Evolutionary conservation across 2,797 vertebrate species (phyloP).

Genomic region (Hyperoplus immaculatus): DNA sequence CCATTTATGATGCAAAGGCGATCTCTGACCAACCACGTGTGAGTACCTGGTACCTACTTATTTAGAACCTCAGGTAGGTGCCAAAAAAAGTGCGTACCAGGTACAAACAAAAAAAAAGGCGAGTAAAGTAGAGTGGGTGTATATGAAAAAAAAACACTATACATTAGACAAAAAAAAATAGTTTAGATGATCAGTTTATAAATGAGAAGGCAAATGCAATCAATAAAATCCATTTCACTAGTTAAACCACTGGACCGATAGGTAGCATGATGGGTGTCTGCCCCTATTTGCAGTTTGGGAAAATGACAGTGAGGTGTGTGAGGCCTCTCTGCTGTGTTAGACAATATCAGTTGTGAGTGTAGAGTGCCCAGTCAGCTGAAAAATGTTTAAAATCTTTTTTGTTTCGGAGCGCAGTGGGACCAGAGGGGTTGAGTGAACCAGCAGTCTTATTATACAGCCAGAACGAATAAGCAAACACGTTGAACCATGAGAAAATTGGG

Average conservation of each 20-base stretch:
- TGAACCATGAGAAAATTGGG: neutral
- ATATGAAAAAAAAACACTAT: neutral
- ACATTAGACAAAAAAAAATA: neutral
- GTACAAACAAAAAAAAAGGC: no score
- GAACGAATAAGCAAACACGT: neutral
- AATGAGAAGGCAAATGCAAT: neutral
- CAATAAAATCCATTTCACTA: neutral
- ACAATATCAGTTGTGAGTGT: neutral
- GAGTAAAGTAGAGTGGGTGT: no score
- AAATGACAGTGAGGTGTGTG: neutral
- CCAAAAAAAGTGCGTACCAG: neutral
- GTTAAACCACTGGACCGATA: no score
- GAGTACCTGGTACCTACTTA: no score
- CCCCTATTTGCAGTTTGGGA: no score
- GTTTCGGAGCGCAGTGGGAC: neutral
- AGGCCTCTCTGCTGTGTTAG: neutral
- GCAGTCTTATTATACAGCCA: neutral
- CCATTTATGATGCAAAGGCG: no score
- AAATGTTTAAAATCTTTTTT: neutral
- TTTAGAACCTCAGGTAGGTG: no score
- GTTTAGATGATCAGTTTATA: neutral
- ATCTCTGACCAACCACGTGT: no score
- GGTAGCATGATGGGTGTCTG: no score
- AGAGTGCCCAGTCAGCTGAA: neutral
- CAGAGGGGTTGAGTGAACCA: neutral